phyloP scores from a whole-genome alignment of 2,797 vertebrate genomes.

The Oryzias sinensis region DNA sequence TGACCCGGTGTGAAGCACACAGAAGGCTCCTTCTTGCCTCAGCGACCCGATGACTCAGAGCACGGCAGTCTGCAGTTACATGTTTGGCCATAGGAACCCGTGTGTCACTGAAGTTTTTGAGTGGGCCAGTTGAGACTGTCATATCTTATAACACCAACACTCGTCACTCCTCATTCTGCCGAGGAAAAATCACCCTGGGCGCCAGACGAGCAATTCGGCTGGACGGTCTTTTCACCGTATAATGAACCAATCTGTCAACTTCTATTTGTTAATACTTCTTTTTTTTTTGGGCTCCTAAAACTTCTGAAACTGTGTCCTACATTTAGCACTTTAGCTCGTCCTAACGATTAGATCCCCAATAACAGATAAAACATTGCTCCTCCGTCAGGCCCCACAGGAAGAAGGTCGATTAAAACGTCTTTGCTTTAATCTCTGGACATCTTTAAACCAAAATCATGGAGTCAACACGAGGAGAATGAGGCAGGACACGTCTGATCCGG shows the following conservation, averaged over 20 bases:
- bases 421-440: no score
- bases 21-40: slow-evolving; percentile 2
- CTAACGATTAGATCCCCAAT: neutral
- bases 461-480: no score
- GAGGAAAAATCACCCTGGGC: slow-evolving; percentile 20
- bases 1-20: neutral
- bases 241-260: slow-evolving; percentile 25
- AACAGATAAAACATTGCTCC: neutral
- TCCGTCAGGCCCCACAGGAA: no score
- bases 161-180: slow-evolving; percentile 4
- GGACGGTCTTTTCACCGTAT: slow-evolving; percentile 5
- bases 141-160: slow-evolving; percentile 34
- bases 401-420: no score
- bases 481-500: no score
- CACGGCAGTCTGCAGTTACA: slow-evolving; percentile 13
- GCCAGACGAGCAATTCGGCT: slow-evolving; percentile 7
- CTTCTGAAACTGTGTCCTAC: neutral
- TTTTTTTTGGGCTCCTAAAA: neutral
- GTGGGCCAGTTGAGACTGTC: slow-evolving; percentile 39
- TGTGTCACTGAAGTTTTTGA: slow-evolving; percentile 54
- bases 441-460: no score
- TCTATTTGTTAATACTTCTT: slow-evolving; percentile 8
- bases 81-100: slow-evolving; percentile 38
- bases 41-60: slow-evolving; percentile 24
- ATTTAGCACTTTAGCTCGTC: slow-evolving; percentile 3